Base-by-base conservation (phyloP, 2,113 vertebrate species). In the Pterocles gutturalis region DNA sequence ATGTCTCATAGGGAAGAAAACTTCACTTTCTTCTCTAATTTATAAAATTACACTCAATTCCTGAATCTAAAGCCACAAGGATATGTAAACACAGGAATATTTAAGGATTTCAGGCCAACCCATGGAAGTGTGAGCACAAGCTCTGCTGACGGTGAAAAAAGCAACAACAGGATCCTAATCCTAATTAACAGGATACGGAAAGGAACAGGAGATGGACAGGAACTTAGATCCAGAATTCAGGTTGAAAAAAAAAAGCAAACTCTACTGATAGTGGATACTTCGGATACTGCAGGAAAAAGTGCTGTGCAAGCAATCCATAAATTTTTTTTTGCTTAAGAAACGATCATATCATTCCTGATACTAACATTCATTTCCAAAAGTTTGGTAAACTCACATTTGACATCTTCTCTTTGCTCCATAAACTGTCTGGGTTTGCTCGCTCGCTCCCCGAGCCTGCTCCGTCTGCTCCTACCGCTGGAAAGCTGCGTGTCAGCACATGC, bases 401-500 rank as follows among this genome's bases (percentile, higher is more conserved):
- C 16, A 55, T 58, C 53, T 84, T 82, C 85, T 69, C 41, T 31
- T 78, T 53, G 4, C 70, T n/a, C 22, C 76, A 20, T 14, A 20
- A 43, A 19, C 13, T 24, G 78, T 2, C 51, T 1, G 17, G 53
- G 24, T 91, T 54, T 45, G 85, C 46, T 45, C 49, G 25, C 33
- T 89, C 55, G 0, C 89, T 84, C 21, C 46, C 1, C 11, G 29
- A 51, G 87, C 72, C 91, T 15, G 78, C 78, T 92, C 34, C 13
- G 5, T 17, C 58, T 93, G 41, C 70, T 83, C 90, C 10, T 79
- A 71, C 58, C 46, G 91, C 26, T 83, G 83, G 75, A 80, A 85
- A 97, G 77, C 93, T 36, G 76, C 87, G 62, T n/a, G 90, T 87
- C 86, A 96, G 85, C 64, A 96, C 77, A 94, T 94, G 85, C 83